Conservation (phyloP, 2,888 invertebrate species). For the Cheilosia grossa region DNA sequence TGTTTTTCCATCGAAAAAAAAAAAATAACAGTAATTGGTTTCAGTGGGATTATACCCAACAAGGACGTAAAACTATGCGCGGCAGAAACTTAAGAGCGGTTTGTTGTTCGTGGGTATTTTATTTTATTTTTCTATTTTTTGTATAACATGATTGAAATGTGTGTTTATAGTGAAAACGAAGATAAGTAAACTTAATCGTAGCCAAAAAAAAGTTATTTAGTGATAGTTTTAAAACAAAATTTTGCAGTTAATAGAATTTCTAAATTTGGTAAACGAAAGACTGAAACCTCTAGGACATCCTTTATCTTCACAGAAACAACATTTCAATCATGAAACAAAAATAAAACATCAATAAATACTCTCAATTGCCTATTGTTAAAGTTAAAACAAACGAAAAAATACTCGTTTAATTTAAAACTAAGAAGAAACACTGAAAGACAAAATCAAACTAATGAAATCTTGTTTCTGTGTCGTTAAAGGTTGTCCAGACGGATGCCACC, state of each 20-base stretch:
- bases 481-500: slow-evolving; percentile 83
- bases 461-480: slow-evolving; percentile 86
- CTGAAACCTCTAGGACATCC: slow-evolving; percentile 79
- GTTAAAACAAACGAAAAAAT: slow-evolving; percentile 22
- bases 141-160: slow-evolving; percentile 83
- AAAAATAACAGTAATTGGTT: too few relatives aligned
- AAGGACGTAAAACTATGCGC: too few relatives aligned
- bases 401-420: slow-evolving; percentile 41
- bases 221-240: slow-evolving; percentile 38
- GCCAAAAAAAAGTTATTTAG: slow-evolving; percentile 38
- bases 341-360: slow-evolving; percentile 78
- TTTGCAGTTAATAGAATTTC: slow-evolving; percentile 21
- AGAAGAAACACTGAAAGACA: slow-evolving; percentile 61
- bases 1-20: too few relatives aligned
- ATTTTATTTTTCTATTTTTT: slow-evolving; percentile 78
- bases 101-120: background rate
- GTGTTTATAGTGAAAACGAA: slow-evolving; percentile 80
- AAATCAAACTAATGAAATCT: slow-evolving; percentile 83
- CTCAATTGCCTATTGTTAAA: slow-evolving; percentile 47
- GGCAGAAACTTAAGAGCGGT: too few relatives aligned
- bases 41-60: too few relatives aligned
- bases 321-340: slow-evolving; percentile 83
- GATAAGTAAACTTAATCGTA: slow-evolving; percentile 50
- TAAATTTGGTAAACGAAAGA: slow-evolving; percentile 30
- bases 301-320: slow-evolving; percentile 84